Percentiles rank a stretch among this genome's conserved stretches.
phyloP scores from a whole-genome alignment of 2,113 vertebrate species.

The Ictidomys tridecemlineatus region DNA sequence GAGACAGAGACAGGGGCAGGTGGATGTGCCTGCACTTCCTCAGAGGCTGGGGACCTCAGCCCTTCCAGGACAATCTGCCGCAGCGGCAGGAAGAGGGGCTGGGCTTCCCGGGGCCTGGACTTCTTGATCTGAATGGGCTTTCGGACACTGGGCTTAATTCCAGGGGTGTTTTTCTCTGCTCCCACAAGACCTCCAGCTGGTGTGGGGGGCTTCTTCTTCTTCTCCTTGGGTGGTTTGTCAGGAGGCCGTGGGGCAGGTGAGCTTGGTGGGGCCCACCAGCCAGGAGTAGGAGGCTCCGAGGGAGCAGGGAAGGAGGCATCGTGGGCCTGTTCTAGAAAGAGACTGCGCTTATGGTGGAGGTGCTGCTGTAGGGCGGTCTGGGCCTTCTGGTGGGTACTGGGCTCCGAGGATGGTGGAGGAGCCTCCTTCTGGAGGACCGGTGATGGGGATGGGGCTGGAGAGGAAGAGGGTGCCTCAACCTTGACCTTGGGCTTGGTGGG shows the following conservation, averaged over 20 bases:
- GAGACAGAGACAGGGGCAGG: constrained; percentile 68
- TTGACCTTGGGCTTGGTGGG: constrained; percentile 89
- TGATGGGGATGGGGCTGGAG: constrained; percentile 42
- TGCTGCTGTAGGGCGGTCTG: constrained; percentile 97
- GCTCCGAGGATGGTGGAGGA: constrained; percentile 43
- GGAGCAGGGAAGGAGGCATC: constrained; percentile 58
- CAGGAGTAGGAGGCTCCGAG: constrained; percentile 89
- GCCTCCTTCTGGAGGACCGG: constrained; percentile 82
- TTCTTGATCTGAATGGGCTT: constrained; percentile 96
- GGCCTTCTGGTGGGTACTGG: constrained; percentile 91
- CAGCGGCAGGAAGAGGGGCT: constrained; percentile 93
- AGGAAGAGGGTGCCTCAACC: constrained; percentile 82
- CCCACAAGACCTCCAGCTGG: constrained; percentile 56
- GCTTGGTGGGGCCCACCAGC: constrained; percentile 91
- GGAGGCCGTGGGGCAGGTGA: constrained; percentile 77
- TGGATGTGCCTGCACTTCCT: constrained; percentile 79
- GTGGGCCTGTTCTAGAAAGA: constrained; percentile 90
- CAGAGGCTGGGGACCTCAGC: constrained; percentile 77
- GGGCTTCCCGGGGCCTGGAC: constrained; percentile 93
- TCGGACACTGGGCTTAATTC: constrained; percentile 88
- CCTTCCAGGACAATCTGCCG: constrained; percentile 93
- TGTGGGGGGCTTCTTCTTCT: constrained; percentile 91
- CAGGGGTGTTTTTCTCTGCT: constrained; percentile 85
- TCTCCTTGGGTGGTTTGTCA: constrained; percentile 94
- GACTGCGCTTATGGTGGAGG: constrained; percentile 96